Base-by-base conservation (phyloP, 2,797 vertebrate genomes). In the Coluber constrictor region DNA sequence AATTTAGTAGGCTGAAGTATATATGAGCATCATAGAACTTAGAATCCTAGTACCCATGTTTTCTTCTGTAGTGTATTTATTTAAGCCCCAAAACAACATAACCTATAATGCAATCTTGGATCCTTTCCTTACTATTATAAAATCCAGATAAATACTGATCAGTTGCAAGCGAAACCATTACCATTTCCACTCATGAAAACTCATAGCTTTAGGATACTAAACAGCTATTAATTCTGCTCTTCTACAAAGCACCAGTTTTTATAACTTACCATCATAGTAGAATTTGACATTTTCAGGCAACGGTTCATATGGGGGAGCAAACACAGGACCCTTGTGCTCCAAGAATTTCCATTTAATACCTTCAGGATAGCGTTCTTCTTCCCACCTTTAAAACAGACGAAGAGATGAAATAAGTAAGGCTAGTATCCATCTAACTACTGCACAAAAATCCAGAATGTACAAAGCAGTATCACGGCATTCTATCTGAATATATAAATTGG, bases 301-400 rank as follows among this genome's bases (percentile, higher is more conserved):
- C 94, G 98, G 98, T 91, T 99, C 98, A 93, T 99, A 99, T 0
- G 98, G 98, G 16, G 99, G 98, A 93, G 98, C 99, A 97, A 99
- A 99, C 87, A 99, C 99, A 54, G 99, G 99, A 91, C 99, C 99
- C 97, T 99, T 99, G 96, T 99, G 99, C 96, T 99, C 99, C 96
- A 99, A 97, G 96, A 99, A 99, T 95, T 98, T 99, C 99, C 99
- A 99, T 90, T 99, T 99, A 94, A 99, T 99, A 95, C 99, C 99
- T 96, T 99, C 99, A 47, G 99, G 98, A 94, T 98, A 98, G 94
- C 98, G 97, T 93, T 99, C 99, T 97, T 99, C 99, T 97, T 99
- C 99, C 99, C 99, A 99, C 99, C 99, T 99, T 96, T 95, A 96
- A 95, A 90, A 54, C n/a, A 89, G 90, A 96, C 32, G n/a, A 96